phyloP scores from a whole-genome alignment of 2,888 invertebrate species.

The Agrenia bidenticulata region DNA sequence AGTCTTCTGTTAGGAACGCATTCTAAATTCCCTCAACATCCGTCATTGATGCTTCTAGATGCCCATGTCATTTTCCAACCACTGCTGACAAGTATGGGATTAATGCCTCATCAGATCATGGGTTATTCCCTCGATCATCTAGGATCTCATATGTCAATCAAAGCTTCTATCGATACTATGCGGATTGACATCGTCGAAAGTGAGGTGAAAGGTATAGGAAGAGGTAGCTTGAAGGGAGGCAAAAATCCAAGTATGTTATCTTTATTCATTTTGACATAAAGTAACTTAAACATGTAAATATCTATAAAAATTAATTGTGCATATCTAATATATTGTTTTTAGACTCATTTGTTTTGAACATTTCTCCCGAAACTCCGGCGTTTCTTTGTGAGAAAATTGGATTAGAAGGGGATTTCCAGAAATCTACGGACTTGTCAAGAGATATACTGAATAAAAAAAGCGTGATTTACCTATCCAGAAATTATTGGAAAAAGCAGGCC shows the following conservation, averaged over 20 bases:
- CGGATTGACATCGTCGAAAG: constrained; percentile 93
- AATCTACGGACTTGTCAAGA: constrained; percentile 46
- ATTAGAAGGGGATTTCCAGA: constrained; percentile 81
- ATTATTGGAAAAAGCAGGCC: constrained; percentile 85
- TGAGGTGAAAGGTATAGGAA: constrained; percentile 59
- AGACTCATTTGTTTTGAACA: constrained; percentile 60
- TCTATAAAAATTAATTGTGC: background rate
- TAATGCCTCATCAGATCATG: constrained; percentile 82
- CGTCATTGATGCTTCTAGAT: constrained; percentile 66
- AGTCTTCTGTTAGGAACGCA: constrained; percentile 50
- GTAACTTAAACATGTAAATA: background rate
- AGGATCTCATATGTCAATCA: constrained; percentile 80
- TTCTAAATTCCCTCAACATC: constrained; percentile 52
- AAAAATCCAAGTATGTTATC: constrained; percentile 27
- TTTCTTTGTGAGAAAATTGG: constrained; percentile 90
- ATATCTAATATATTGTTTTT: too few species aligned
- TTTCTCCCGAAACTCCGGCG: constrained; percentile 76
- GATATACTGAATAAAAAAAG: constrained; percentile 71
- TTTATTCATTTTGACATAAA: too few species aligned
- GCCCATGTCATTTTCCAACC: constrained; percentile 94
- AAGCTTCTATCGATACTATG: constrained; percentile 82
- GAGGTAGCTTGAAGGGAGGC: constrained; percentile 30
- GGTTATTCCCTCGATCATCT: constrained; percentile 74
- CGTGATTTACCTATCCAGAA: constrained; percentile 80
- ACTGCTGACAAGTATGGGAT: constrained; percentile 80